Conservation (phyloP, 1,140 invertebrate genomes). For the Drosophila navojoa region DNA sequence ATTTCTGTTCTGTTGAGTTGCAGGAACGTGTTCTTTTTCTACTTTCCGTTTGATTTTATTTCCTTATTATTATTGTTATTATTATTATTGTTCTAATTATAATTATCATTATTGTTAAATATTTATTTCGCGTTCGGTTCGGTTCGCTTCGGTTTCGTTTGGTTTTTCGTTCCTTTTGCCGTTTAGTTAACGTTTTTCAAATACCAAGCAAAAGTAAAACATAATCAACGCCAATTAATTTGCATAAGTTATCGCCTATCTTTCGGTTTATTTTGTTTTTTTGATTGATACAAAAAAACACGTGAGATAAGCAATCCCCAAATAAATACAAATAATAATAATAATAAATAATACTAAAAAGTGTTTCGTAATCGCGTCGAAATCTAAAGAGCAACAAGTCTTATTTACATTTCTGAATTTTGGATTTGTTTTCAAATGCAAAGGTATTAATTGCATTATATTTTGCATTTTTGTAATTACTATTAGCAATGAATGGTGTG, state of each 20-base stretch:
- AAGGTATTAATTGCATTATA: conserved; percentile 23
- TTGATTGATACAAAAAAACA: conserved; percentile 50
- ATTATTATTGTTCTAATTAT: conserved; percentile 49
- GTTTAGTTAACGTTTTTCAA: conserved; percentile 39
- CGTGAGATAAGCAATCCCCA: conserved; percentile 30
- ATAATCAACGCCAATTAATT: conserved; percentile 9
- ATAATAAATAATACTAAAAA: conserved; percentile 29
- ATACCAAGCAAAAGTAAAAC: conserved; percentile 25
- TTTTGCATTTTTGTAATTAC: conserved; percentile 53
- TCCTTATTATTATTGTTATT: conserved; percentile 75
- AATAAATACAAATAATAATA: neutral
- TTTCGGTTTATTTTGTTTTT: conserved; percentile 44
- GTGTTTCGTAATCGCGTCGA: conserved; percentile 70
- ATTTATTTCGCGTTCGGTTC: conserved; percentile 62
- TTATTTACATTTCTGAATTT: conserved; percentile 30
- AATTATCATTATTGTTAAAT: conserved; percentile 49
- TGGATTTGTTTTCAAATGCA: conserved; percentile 5
- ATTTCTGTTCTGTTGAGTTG: conserved; percentile 84
- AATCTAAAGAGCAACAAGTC: conserved; percentile 42
- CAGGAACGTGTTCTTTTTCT: conserved; percentile 83
- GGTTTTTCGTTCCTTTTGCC: conserved; percentile 38
- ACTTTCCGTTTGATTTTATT: conserved; percentile 83
- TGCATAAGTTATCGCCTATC: conserved; percentile 29
- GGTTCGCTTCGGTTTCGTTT: conserved; percentile 49
- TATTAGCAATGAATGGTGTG: neutral